Evolutionary conservation across 2,888 invertebrate genomes (phyloP), one percentile per base, ranked within the genome.

Genomic region (Orgyia antiqua): DNA sequence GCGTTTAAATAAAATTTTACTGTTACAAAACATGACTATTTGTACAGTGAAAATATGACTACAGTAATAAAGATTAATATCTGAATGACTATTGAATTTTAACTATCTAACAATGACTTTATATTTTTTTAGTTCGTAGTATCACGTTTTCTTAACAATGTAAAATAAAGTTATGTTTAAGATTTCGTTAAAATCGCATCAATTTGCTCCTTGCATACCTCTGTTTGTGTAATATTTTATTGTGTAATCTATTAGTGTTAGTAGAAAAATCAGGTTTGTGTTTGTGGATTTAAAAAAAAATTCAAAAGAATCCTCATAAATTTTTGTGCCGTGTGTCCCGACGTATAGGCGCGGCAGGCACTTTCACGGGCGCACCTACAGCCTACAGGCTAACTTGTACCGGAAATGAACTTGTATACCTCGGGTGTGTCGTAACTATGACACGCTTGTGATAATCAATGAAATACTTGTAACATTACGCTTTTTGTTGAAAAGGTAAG

Each of bases 301-400:
- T n/a, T n/a, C n/a, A n/a, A n/a, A n/a, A n/a, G n/a, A n/a, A n/a
- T n/a, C n/a, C n/a, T n/a, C 10, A 10, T 4, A 23, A 28, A 36
- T 11, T 44, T 24, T 45, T 44, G 17, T 12, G 27, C 26, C 20
- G 54, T 56, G 48, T 25, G 38, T 1, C 0, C 4, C 29, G 31
- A 39, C 28, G 31, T 10, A 29, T 33, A 40, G 57, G 57, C 26
- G 48, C 37, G 51, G 53, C 37, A 29, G 32, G 33, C 47, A 54
- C 54, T 54, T 54, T 54, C 54, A 42, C 54, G 44, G 25, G 43
- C 54, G 34, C 53, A 46, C 53, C 53, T 42, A 12, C 28, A 36
- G 37, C 32, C 31, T n/a, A n/a, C n/a, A n/a, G n/a, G n/a, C 39
- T 40, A 38, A 45, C 36, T 39, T 34, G 36, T 37, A 24, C 36